These are phyloP conservation scores for Drosophila ficusphila DNA, from an alignment of 1,140 invertebrate genomes.

Conservation along the genomic window DNA sequence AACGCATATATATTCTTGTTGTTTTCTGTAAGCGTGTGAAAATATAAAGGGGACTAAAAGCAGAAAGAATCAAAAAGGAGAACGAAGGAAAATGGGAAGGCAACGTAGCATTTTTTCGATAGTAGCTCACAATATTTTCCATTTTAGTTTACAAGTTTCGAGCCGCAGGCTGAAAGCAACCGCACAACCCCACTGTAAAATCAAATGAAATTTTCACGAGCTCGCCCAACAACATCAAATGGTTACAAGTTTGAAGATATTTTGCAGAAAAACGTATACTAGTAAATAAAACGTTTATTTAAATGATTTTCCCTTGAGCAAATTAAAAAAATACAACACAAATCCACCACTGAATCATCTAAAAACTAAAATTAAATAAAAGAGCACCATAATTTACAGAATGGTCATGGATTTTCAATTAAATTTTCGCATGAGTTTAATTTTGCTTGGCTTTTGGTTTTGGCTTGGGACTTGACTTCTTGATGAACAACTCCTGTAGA, in stretches of 20 bases:
- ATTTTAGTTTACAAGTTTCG: constrained; percentile 72
- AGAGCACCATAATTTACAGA: not conserved
- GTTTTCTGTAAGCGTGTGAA: not conserved
- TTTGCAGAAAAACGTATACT: not conserved
- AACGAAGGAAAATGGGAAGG: not conserved
- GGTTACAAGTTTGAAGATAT: not conserved
- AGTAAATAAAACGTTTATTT: not conserved
- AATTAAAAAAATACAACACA: not conserved
- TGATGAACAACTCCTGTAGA: constrained; percentile 44
- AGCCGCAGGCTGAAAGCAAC: constrained; percentile 39
- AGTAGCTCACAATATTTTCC: constrained; percentile 63
- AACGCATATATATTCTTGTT: too few relatives aligned
- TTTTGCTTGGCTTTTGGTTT: constrained; percentile 20
- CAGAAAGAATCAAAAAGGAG: constrained; percentile 12
- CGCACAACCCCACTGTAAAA: constrained; percentile 25
- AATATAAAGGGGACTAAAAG: constrained; percentile 6
- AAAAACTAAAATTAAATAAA: too few relatives aligned
- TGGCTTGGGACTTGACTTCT: not conserved
- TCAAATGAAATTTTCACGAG: constrained; percentile 58
- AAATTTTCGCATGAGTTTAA: not conserved
- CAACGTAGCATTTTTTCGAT: constrained; percentile 45
- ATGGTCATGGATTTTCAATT: not conserved
- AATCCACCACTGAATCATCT: not conserved
- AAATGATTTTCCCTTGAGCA: not conserved
- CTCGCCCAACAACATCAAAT: constrained; percentile 9